phyloP scores from a whole-genome alignment of 2,113 vertebrate species.

The Acrocephalus arundinaceus region DNA sequence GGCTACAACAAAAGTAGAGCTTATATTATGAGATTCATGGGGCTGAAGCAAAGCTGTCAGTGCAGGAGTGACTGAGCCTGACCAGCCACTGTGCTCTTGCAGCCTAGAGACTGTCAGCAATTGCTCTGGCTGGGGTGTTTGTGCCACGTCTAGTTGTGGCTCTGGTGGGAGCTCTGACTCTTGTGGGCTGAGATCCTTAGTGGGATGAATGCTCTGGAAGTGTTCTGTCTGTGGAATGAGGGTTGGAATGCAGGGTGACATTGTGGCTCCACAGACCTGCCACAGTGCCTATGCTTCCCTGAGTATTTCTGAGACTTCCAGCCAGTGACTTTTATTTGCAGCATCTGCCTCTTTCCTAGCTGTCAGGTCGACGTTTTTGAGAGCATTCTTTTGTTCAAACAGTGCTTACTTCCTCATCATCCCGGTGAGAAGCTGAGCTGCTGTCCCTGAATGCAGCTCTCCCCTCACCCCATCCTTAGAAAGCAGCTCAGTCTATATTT shows the following conservation, averaged over 20 bases:
- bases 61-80: neutral
- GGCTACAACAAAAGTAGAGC: constrained; percentile 30
- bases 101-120: neutral
- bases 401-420: neutral
- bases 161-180: neutral
- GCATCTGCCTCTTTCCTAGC: neutral
- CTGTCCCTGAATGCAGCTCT: neutral
- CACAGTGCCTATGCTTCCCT: neutral
- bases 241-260: neutral
- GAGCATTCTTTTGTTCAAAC: neutral
- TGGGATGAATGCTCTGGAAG: neutral
- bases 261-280: neutral
- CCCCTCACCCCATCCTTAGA: neutral
- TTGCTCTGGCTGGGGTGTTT: neutral
- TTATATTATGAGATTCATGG: neutral
- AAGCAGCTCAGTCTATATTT: neutral
- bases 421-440: neutral
- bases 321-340: neutral
- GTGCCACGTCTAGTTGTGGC: neutral
- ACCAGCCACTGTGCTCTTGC: neutral
- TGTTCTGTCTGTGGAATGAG: neutral
- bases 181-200: neutral
- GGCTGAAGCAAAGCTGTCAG: neutral
- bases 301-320: neutral
- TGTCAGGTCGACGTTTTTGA: neutral